Evolutionary conservation across 2,797 vertebrate genomes (phyloP), one percentile per base, ranked within the genome.

Genomic region (Crypturellus tataupa): DNA sequence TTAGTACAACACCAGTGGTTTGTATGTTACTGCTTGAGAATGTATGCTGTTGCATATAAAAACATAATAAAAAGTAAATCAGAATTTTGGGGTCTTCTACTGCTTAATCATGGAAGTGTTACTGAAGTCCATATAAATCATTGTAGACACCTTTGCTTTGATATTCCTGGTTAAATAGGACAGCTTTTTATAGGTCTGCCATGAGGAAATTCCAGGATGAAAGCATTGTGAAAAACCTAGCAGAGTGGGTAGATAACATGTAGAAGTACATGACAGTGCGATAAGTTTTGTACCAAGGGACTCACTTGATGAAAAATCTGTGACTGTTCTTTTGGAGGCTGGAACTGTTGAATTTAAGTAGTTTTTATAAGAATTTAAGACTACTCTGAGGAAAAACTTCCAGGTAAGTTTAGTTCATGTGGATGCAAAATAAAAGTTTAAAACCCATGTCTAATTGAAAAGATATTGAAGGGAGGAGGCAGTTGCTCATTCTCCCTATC

Each of bases 211-310:
- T 63, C 51, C 65, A 18, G 16, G 53, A n/a, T 58, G 55, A 71
- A 65, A 71, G 85, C 62, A 53, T 49, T 15, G 68, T 2, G 35
- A 70, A 23, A 23, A 70, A 17, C 39, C 35, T 89, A 92, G 83
- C 89, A 95, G 82, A 96, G 85, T 89, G 94, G 83, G 94, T 97
- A 97, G 87, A 90, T 49, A 69, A 51, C 5, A 2, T 12, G 29
- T 19, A 85, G 69, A 51, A 89, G 87, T 37, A 4, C 9, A 23
- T 79, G 49, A 40, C 37, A 49, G 19, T 55, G 53, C 27, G 18
- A 31, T 29, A 37, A 44, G 5, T 23, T 33, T 37, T 81, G 29
- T 69, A 2, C 17, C 63, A 18, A 14, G 58, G 46, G 47, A 4
- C 24, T 80, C 56, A 25, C 40, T 80, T 47, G 20, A 56, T 64